Evolutionary conservation across 1,140 invertebrate genomes (phyloP).

Genomic region (Adelges cooleyi): DNA sequence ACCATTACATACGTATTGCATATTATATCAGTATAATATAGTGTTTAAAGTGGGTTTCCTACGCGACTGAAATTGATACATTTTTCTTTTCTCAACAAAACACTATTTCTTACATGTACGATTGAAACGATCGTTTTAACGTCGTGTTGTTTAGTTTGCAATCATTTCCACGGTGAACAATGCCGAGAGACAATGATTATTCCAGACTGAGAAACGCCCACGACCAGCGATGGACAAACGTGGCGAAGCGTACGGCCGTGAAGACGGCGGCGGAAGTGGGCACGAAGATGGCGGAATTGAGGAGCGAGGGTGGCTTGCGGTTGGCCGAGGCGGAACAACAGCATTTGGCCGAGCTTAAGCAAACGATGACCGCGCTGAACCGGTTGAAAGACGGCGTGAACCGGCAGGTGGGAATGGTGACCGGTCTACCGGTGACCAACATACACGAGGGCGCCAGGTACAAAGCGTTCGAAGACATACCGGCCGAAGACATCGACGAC

Average conservation of each 20-base stretch:
- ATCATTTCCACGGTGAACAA: no score
- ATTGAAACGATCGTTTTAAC: no score
- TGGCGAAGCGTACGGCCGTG: neutral
- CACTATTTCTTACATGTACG: no score
- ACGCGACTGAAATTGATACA: no score
- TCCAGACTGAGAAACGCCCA: neutral
- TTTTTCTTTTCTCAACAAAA: no score
- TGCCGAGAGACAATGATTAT: neutral
- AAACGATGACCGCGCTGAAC: neutral
- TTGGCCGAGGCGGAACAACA: neutral
- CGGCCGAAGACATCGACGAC: neutral
- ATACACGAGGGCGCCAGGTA: neutral
- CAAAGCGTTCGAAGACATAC: neutral
- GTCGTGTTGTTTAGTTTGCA: no score
- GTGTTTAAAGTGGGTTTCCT: no score
- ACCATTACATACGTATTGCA: no score
- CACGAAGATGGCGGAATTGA: neutral
- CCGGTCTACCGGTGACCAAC: neutral
- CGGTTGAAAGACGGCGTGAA: no score
- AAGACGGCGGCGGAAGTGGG: neutral
- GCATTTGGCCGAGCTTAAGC: neutral
- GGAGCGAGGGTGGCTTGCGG: no score
- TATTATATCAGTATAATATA: no score
- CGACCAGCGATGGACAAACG: neutral
- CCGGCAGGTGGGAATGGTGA: neutral